Conservation (phyloP, 2,888 invertebrate genomes). For the Tipula helvola region DNA sequence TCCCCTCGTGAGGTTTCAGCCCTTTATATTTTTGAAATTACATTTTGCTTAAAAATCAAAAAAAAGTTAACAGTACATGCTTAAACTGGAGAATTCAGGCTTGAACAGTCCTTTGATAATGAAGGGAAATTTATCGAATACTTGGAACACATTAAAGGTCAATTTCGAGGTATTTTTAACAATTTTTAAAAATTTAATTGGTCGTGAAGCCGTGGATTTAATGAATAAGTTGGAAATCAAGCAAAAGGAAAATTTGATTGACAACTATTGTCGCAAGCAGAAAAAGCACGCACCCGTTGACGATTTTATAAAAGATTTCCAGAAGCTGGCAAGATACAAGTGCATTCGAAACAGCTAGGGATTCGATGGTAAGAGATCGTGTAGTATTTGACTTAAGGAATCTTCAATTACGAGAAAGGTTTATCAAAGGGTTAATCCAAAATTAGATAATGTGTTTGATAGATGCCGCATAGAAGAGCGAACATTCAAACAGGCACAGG, state of each 20-base stretch:
- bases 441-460: neutral
- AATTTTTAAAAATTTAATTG: neutral
- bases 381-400: neutral
- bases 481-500: no score
- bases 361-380: no score
- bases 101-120: neutral
- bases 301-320: neutral
- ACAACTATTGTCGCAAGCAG: neutral
- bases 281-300: neutral
- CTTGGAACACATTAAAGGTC: neutral
- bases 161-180: neutral
- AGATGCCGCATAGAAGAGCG: no score
- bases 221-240: no score
- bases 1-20: no score
- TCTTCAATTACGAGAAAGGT: no score
- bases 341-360: no score
- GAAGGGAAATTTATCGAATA: no score
- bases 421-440: neutral
- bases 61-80: no score
- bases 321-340: neutral
- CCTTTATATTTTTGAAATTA: no score
- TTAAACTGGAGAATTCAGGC: neutral
- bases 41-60: no score
- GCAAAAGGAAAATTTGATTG: neutral
- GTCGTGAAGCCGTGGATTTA: no score